These are phyloP conservation scores for Cydia strobilella DNA, from an alignment of 1,140 invertebrate species.

Conservation along the genomic window DNA sequence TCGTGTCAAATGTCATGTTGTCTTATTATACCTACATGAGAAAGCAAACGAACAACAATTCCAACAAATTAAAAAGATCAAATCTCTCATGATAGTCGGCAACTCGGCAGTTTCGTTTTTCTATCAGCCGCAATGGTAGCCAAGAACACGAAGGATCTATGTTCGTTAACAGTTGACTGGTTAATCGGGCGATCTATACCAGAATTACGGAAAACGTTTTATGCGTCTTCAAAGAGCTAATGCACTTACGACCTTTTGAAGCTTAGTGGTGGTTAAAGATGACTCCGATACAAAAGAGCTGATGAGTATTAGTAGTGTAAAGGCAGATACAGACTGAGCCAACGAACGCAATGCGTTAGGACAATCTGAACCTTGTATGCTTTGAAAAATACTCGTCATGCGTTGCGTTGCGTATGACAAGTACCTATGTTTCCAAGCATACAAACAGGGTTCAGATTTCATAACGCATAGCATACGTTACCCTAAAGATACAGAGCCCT, in stretches of 20 bases:
- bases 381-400: too few relatives aligned
- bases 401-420: too few relatives aligned
- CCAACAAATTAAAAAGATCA: constrained; percentile 3
- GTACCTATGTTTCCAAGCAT: too few relatives aligned
- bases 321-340: too few relatives aligned
- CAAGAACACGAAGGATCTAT: constrained; percentile 10
- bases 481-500: too few relatives aligned
- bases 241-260: neutral
- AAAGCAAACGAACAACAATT: neutral
- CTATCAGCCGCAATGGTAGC: constrained; percentile 3
- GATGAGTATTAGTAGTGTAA: neutral
- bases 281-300: neutral
- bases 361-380: too few relatives aligned
- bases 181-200: neutral
- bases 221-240: neutral
- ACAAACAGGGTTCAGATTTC: too few relatives aligned
- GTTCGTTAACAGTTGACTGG: constrained; percentile 10
- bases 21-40: neutral
- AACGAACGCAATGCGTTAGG: too few relatives aligned
- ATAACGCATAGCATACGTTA: too few relatives aligned
- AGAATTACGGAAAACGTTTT: neutral
- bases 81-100: neutral
- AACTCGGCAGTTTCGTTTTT: constrained; percentile 1
- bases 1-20: neutral
- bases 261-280: neutral